These are phyloP conservation scores for Pan paniscus DNA, from an alignment of 2,113 vertebrate genomes.

Conservation along the genomic window DNA sequence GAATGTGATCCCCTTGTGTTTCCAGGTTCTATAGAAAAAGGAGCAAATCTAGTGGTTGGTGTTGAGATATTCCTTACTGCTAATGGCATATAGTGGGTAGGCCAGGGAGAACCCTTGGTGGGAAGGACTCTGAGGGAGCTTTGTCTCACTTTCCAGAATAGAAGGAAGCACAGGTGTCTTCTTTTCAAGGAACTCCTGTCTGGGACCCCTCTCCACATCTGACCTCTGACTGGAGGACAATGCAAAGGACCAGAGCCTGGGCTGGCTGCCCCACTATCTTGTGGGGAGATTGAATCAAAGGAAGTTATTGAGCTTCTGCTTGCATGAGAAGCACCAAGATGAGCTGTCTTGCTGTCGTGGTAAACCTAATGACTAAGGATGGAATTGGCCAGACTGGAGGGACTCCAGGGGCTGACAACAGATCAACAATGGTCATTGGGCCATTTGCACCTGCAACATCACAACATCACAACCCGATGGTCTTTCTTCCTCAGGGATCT, in stretches of 20 bases:
- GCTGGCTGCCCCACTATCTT: background rate
- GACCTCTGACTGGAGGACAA: background rate
- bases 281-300: background rate
- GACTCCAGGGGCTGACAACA: background rate
- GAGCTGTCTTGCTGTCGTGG: accelerated
- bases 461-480: background rate
- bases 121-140: background rate
- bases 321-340: background rate
- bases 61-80: background rate
- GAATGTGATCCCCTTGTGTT: background rate
- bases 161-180: no score
- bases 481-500: background rate
- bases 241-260: no score
- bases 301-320: background rate
- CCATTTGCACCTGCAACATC: background rate
- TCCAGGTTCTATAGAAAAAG: background rate
- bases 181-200: background rate
- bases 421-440: background rate
- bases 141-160: background rate
- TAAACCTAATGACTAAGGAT: background rate
- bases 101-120: accelerated
- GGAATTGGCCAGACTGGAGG: background rate
- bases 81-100: background rate
- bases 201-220: background rate
- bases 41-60: background rate